These are phyloP conservation scores for Hemitrygon akajei DNA, from an alignment of 2,797 vertebrate genomes.

Conservation along the genomic window DNA sequence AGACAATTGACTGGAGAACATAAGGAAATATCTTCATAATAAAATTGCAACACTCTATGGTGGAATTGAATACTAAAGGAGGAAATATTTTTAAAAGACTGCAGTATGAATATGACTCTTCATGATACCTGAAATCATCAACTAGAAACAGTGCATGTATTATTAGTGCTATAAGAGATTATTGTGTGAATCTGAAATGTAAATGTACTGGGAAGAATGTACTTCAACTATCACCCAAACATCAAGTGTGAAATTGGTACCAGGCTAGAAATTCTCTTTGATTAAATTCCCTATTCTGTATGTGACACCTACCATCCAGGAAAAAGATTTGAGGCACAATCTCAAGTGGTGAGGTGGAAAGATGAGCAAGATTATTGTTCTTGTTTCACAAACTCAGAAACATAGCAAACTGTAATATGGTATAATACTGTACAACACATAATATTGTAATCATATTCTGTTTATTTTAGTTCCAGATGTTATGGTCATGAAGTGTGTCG, in stretches of 20 bases:
- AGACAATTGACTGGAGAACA: neutral
- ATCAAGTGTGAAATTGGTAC: neutral
- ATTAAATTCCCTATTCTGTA: neutral
- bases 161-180: neutral
- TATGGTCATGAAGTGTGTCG: conserved; percentile 64
- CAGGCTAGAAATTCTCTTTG: neutral
- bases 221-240: neutral
- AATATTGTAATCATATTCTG: neutral
- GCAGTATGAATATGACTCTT: neutral
- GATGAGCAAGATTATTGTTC: neutral
- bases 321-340: neutral
- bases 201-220: neutral
- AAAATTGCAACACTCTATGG: neutral
- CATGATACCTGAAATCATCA: neutral
- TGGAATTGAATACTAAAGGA: neutral
- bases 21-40: neutral
- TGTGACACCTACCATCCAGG: neutral
- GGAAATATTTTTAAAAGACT: neutral
- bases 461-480: conserved; percentile 66
- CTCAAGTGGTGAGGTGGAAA: neutral
- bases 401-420: too few relatives aligned
- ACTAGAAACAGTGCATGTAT: neutral
- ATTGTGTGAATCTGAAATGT: neutral
- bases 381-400: neutral
- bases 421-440: too few relatives aligned